Base-by-base conservation (phyloP, 2,888 invertebrate genomes). In the Epirrhoe tristata region DNA sequence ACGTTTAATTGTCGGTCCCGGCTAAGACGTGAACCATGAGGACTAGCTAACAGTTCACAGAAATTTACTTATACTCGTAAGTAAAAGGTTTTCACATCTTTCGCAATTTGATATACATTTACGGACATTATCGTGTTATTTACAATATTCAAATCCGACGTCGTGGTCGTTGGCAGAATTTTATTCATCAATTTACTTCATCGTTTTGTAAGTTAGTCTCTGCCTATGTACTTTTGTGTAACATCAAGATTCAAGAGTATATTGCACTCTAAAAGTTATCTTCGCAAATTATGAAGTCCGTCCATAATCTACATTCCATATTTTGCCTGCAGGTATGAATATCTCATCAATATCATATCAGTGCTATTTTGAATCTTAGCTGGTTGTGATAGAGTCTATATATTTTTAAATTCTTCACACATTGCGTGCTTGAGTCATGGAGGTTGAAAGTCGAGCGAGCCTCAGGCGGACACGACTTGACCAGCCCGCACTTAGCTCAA, bases 391-490 rank as follows among this genome's bases (percentile, higher is more conserved):
- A 68, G 36, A 36, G 64, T 61, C 39, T 5, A 51, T 6, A 24
- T 53, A 50, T 66, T 66, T 69, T 64, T 63, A 61, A 63, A 63
- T 71, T 71, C 68, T 67, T 67, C 60, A 69, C 63, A 70, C 67
- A 69, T 82, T 75, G 78, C 78, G 76, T 80, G 81, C 77, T 78
- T 80, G 78, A 74, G 76, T 83, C 82, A 81, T 81, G 77, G 79
- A 71, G 74, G 72, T 82, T 81, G 82, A 84, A 85, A 84, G 84
- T 82, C 83, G 86, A 78, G 79, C 77, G 76, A 76, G 75, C 78
- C 85, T 66, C 77, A 56, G 89, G 89, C 88, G 79, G 80, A 82
- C 89, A 90, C 89, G 89, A 89, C 83, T 79, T 70, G 78, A 77
- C 80, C 83, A 77, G 84, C 82, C 81, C 76, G 74, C 79, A 78